Evolutionary conservation across 2,113 vertebrate species (phyloP).

Genomic region (Triplophysa tibetana): DNA sequence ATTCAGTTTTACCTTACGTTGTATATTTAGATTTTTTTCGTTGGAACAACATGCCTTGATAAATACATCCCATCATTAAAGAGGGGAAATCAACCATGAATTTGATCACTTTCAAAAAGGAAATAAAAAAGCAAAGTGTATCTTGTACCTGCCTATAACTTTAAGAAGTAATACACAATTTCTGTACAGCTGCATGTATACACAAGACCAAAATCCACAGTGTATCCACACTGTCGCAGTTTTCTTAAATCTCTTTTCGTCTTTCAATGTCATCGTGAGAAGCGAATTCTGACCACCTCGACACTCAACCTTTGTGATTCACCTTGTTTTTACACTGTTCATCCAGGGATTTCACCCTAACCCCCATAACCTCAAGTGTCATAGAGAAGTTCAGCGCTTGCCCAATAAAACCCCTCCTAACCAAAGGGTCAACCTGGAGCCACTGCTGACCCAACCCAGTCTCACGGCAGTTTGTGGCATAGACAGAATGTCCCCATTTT

Average conservation of each 20-base stretch:
- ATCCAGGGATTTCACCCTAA: background rate
- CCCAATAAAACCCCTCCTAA: background rate
- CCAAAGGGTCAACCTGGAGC: background rate
- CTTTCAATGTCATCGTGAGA: background rate
- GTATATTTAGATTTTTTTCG: too few relatives aligned
- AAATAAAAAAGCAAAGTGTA: slow-evolving; percentile 6
- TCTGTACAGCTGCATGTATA: background rate
- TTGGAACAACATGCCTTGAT: too few relatives aligned
- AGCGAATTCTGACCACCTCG: too few relatives aligned
- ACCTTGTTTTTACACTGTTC: too few relatives aligned
- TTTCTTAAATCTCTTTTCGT: background rate
- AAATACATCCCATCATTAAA: too few relatives aligned
- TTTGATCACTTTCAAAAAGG: slow-evolving; percentile 10
- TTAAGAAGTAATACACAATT: background rate
- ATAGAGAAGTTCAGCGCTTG: background rate
- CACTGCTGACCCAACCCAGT: background rate
- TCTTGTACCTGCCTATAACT: too few relatives aligned
- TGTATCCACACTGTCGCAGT: background rate
- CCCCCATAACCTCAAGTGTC: background rate
- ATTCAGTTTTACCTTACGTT: too few relatives aligned
- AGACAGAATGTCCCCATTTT: too few relatives aligned
- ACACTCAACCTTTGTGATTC: too few relatives aligned
- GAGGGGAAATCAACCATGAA: background rate
- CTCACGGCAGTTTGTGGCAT: too few relatives aligned
- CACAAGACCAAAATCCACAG: background rate